A percentile compares a stretch with the other conserved stretches of the same genome.
These are phyloP conservation scores for Troglohyphantes excavatus DNA, from an alignment of 2,888 invertebrate species.

Conservation along the genomic window DNA sequence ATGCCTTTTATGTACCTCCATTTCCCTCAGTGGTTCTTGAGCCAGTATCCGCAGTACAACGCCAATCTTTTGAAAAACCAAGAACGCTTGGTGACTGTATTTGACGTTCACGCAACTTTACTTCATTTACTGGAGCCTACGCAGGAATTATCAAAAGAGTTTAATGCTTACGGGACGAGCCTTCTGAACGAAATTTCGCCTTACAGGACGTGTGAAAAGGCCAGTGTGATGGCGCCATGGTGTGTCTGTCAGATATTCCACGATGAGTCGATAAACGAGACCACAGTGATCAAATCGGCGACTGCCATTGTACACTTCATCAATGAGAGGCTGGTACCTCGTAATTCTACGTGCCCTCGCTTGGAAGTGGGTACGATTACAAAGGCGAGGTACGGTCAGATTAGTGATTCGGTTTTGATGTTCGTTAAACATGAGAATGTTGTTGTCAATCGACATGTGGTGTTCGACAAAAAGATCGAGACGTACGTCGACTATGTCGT, in stretches of 20 bases:
- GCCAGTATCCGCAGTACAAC: constrained; percentile 80
- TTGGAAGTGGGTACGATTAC: constrained; percentile 25
- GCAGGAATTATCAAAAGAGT: background rate
- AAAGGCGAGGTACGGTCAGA: constrained; percentile 19
- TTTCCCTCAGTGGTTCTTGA: constrained; percentile 81
- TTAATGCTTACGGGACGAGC: constrained; percentile 79
- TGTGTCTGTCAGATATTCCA: constrained; percentile 81
- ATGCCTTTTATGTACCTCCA: constrained; percentile 82
- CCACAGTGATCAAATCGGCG: constrained; percentile 25
- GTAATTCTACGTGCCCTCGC: background rate
- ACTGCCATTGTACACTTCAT: constrained; percentile 9
- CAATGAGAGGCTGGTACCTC: constrained; percentile 14
- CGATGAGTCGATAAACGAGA: constrained; percentile 1
- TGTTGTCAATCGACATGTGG: constrained; percentile 40
- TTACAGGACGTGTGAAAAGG: constrained; percentile 82
- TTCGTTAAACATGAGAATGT: constrained; percentile 53
- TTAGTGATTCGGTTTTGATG: constrained; percentile 65
- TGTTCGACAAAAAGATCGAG: constrained; percentile 41
- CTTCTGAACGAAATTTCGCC: constrained; percentile 82
- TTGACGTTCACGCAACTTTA: constrained; percentile 86
- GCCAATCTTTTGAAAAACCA: constrained; percentile 81
- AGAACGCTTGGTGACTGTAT: constrained; percentile 82
- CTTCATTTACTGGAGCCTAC: constrained; percentile 86
- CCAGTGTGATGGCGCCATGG: constrained; percentile 82
- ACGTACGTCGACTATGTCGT: constrained; percentile 85